Conservation (phyloP, 2,113 vertebrate species). For the Ibidorhyncha struthersii region DNA sequence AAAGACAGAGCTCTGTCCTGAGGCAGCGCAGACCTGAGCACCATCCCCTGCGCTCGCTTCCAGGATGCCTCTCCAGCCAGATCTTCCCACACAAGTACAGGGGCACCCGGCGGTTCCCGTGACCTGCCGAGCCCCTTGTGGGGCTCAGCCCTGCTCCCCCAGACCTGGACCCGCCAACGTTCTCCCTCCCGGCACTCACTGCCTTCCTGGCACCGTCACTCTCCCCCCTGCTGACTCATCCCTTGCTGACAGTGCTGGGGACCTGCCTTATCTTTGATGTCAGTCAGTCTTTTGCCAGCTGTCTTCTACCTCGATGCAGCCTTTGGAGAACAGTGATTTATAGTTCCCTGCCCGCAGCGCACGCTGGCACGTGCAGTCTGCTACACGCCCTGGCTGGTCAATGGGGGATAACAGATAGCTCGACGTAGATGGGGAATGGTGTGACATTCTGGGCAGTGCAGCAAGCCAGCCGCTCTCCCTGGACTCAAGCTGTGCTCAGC, state of each 20-base stretch:
- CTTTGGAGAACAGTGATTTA: not conserved
- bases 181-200: too few species aligned
- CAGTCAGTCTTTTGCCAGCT: not conserved
- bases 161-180: too few species aligned
- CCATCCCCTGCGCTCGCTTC: not conserved
- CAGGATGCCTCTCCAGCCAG: not conserved
- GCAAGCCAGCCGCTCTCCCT: not conserved
- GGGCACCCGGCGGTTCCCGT: fast-evolving
- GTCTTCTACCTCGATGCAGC: not conserved
- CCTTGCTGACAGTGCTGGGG: not conserved
- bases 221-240: not conserved
- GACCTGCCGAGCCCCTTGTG: not conserved
- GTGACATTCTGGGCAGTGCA: not conserved
- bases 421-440: fast-evolving
- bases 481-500: not conserved
- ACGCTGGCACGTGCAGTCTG: fast-evolving
- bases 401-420: not conserved
- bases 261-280: not conserved
- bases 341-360: not conserved
- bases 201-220: not conserved
- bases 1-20: not conserved
- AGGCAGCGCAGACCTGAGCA: not conserved
- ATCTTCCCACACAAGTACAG: not conserved
- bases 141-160: not conserved
- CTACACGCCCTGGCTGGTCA: fast-evolving